Percentiles rank a stretch among this genome's conserved stretches.
These are phyloP conservation scores for Novumbra hubbsi DNA, from an alignment of 2,797 vertebrate genomes.

Conservation along the genomic window DNA sequence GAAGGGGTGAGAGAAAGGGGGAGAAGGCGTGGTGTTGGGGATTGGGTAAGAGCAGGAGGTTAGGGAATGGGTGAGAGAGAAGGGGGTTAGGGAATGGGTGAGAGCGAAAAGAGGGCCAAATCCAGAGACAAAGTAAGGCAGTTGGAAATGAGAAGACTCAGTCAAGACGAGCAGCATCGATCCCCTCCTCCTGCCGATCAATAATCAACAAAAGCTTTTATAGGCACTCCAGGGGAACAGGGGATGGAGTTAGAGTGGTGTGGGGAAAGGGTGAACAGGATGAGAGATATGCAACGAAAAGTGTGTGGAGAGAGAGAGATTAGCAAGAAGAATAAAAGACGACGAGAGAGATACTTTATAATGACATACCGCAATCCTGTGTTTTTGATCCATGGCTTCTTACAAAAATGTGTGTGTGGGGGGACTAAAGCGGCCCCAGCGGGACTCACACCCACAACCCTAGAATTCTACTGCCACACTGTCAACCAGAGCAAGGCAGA, in stretches of 20 bases:
- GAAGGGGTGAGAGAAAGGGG: constrained; percentile 14
- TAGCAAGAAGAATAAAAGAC: not conserved
- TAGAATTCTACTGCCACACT: not conserved
- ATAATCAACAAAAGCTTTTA: constrained; percentile 78
- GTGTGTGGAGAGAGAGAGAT: constrained; percentile 32
- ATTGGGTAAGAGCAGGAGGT: not conserved
- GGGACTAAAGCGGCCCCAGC: not conserved
- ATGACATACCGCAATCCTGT: not conserved
- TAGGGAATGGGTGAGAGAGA: constrained; percentile 55
- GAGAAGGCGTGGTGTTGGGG: not conserved
- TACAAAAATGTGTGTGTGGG: not conserved
- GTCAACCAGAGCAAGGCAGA: constrained; percentile 17
- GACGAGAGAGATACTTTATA: not conserved
- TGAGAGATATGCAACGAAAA: constrained; percentile 30
- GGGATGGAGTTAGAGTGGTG: constrained; percentile 50
- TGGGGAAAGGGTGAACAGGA: constrained; percentile 1
- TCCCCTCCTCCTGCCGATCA: constrained; percentile 70
- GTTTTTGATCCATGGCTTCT: not conserved
- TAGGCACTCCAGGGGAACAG: constrained; percentile 58
- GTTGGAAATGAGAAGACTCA: constrained; percentile 69
- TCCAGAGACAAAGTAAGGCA: constrained; percentile 36
- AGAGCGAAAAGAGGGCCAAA: constrained; percentile 47
- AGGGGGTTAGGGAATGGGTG: constrained; percentile 52
- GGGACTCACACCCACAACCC: not conserved
- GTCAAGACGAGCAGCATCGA: constrained; percentile 71